Conservation (phyloP, 2,797 vertebrate species). For the Pogoniulus pusillus region DNA sequence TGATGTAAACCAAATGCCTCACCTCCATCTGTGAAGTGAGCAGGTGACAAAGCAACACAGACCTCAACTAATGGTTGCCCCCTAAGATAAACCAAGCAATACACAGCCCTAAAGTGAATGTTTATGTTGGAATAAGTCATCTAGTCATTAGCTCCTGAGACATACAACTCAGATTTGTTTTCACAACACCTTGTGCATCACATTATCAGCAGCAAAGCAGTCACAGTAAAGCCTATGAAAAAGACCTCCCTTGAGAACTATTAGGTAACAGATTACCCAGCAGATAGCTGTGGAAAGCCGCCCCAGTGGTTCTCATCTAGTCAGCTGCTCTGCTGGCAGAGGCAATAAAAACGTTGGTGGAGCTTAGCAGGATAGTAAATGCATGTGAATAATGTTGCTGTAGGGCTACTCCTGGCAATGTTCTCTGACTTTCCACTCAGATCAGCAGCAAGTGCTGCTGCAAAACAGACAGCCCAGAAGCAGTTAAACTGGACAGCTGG, state of each 20-base stretch:
- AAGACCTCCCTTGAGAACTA: background rate
- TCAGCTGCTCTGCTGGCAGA: background rate
- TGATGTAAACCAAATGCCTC: background rate
- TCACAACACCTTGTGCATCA: background rate
- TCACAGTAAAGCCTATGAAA: background rate
- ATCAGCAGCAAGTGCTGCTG: background rate
- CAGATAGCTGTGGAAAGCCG: background rate
- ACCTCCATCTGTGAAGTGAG: background rate
- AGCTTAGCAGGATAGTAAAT: background rate
- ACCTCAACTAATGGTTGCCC: background rate
- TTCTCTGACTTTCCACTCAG: background rate
- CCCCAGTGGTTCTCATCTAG: background rate
- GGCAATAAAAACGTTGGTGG: background rate
- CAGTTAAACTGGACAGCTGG: rapidly evolving
- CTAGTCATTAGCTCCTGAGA: background rate
- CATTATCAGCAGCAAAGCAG: background rate
- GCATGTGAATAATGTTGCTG: background rate
- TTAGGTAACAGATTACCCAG: constrained; percentile 3
- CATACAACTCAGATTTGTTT: background rate
- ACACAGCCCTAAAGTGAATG: background rate
- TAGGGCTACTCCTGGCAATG: background rate
- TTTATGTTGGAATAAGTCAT: background rate
- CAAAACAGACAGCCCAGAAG: background rate
- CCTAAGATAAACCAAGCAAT: background rate
- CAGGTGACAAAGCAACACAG: background rate